Evolutionary conservation across 2,113 vertebrate genomes (phyloP).

Genomic region (Leptobrachium ailaonicum): DNA sequence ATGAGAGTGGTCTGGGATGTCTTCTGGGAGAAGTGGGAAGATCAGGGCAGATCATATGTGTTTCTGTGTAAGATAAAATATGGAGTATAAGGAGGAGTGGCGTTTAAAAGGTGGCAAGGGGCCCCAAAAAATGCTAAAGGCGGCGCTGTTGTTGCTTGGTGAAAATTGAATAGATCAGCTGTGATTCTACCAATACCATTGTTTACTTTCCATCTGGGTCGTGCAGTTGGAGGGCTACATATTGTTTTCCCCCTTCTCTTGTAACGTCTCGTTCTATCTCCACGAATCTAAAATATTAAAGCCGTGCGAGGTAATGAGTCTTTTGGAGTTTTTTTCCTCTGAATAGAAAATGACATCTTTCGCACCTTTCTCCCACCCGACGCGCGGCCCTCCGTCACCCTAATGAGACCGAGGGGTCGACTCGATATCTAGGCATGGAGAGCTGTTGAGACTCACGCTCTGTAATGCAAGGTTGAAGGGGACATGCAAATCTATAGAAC

Average conservation of each 20-base stretch:
- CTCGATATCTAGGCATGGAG: background rate
- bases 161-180: no score
- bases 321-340: constrained; percentile 54
- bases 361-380: constrained; percentile 53
- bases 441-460: background rate
- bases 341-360: constrained; percentile 55
- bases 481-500: constrained; percentile 2
- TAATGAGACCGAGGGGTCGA: constrained; percentile 49
- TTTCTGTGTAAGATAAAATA: no score
- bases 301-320: constrained; percentile 50
- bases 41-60: no score
- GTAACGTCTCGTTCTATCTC: constrained; percentile 48
- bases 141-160: no score
- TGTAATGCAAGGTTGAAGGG: constrained; percentile 4
- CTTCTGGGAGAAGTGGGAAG: no score
- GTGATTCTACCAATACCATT: no score
- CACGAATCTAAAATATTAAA: constrained; percentile 60
- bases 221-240: no score
- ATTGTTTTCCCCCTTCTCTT: constrained; percentile 32
- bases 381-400: constrained; percentile 52
- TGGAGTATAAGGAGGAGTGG: no score
- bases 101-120: no score
- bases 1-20: no score
- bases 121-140: no score
- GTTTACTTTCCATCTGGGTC: no score